A percentile compares a stretch with the other conserved stretches of the same genome.
Conservation (phyloP, 2,113 vertebrate species). For the Brienomyrus brachyistius region DNA sequence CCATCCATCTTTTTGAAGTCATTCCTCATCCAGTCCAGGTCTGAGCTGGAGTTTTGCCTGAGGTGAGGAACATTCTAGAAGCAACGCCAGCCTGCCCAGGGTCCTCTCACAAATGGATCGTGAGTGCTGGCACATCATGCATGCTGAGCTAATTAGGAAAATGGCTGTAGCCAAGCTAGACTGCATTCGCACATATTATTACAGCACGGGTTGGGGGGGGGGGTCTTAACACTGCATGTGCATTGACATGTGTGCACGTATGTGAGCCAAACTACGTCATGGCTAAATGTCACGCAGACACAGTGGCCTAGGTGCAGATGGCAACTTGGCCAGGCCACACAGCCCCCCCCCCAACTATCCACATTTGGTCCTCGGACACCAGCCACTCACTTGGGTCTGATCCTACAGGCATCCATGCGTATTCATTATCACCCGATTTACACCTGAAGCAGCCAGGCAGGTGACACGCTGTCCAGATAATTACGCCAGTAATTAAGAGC, state of each 20-base stretch:
- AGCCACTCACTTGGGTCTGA: neutral
- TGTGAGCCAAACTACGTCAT: neutral
- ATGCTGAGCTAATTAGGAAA: neutral
- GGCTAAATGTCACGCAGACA: conserved; percentile 14
- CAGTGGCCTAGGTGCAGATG: conserved; percentile 9
- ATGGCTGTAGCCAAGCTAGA: neutral
- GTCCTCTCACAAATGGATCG: neutral
- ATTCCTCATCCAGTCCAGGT: neutral
- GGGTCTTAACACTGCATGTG: neutral
- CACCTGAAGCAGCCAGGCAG: neutral
- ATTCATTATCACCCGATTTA: neutral
- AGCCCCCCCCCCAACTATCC: neutral
- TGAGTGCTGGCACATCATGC: neutral
- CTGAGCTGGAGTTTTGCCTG: neutral
- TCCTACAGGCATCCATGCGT: neutral
- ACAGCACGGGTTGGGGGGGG: neutral
- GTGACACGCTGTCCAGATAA: neutral
- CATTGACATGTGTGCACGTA: neutral
- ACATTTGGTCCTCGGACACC: neutral
- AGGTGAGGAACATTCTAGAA: neutral
- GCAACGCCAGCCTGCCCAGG: neutral
- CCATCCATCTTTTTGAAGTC: neutral
- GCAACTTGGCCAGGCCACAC: neutral
- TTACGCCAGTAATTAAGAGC: neutral
- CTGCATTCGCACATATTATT: neutral